phyloP scores from a whole-genome alignment of 2,113 vertebrate species.

The Danionella cerebrum region DNA sequence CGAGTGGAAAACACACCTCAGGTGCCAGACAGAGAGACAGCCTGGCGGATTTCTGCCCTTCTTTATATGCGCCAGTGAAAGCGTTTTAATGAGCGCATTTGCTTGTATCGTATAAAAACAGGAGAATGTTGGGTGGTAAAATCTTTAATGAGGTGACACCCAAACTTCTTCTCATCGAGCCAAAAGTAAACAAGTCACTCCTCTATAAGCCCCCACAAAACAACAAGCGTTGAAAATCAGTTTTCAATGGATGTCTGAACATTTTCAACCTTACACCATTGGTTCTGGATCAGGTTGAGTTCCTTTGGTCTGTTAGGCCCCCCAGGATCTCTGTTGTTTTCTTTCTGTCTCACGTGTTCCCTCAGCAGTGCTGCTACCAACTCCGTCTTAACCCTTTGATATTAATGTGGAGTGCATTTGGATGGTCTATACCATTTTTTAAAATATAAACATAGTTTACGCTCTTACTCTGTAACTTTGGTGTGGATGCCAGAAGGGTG shows the following conservation, averaged over 20 bases:
- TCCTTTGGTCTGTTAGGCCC: too few relatives aligned
- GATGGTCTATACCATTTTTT: too few relatives aligned
- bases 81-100: conserved; percentile 34
- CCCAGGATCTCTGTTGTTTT: too few relatives aligned
- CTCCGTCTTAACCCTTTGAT: too few relatives aligned
- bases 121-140: conserved; percentile 28
- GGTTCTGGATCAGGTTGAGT: too few relatives aligned
- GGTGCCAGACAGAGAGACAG: conserved; percentile 29
- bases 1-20: background rate
- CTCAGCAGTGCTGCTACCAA: too few relatives aligned
- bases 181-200: conserved; percentile 25
- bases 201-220: conserved; percentile 4
- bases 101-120: conserved; percentile 30
- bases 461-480: too few relatives aligned
- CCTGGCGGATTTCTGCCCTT: conserved; percentile 13
- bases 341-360: too few relatives aligned
- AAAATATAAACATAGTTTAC: too few relatives aligned
- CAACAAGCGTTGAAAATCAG: background rate
- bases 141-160: conserved; percentile 35
- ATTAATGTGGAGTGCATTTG: too few relatives aligned
- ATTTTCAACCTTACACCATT: too few relatives aligned
- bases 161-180: conserved; percentile 19
- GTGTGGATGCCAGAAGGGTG: background rate
- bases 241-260: conserved; percentile 21
- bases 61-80: conserved; percentile 27